A percentile compares a stretch with the other conserved stretches of the same genome.
Conservation (phyloP, 2,113 vertebrate genomes). For the Lamprologus lemairii region DNA sequence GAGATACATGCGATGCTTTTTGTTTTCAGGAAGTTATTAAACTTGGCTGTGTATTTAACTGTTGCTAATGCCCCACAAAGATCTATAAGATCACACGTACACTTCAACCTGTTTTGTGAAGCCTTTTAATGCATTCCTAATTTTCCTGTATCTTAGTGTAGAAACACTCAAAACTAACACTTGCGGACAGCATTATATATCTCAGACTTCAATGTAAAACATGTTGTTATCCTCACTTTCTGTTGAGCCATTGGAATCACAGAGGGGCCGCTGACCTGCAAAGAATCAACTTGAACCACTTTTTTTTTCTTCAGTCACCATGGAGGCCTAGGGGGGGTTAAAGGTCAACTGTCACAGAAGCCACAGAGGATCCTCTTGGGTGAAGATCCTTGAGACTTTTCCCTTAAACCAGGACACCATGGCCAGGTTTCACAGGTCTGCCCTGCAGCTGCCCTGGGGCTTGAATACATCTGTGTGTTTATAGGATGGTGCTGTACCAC, state of each 20-base stretch:
- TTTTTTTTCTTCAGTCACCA: neutral
- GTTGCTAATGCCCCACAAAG: neutral
- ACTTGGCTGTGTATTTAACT: neutral
- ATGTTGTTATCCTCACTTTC: neutral
- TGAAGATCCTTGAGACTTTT: slow-evolving; percentile 53
- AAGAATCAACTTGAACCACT: slow-evolving; percentile 29
- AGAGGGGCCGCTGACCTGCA: slow-evolving; percentile 42
- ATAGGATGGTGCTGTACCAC: slow-evolving; percentile 26
- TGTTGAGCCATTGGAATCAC: slow-evolving; percentile 34
- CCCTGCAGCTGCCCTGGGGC: slow-evolving; percentile 70
- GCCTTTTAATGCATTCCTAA: neutral
- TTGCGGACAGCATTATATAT: neutral
- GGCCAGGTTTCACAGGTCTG: slow-evolving; percentile 68
- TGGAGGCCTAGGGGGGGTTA: slow-evolving; percentile 15
- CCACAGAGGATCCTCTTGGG: slow-evolving; percentile 53
- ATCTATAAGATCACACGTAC: neutral
- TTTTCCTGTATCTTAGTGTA: neutral
- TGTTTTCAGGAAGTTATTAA: neutral
- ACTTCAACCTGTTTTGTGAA: neutral
- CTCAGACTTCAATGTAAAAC: neutral
- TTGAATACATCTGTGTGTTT: slow-evolving; percentile 70
- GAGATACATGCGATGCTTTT: neutral
- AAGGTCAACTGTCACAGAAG: slow-evolving; percentile 70
- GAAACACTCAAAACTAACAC: neutral
- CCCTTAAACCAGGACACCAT: slow-evolving; percentile 60